A percentile compares a stretch with the other conserved stretches of the same genome.
These are phyloP conservation scores for Zoanthus solanderi DNA, from an alignment of 92 coral and sea anemone genomes.

Conservation along the genomic window DNA sequence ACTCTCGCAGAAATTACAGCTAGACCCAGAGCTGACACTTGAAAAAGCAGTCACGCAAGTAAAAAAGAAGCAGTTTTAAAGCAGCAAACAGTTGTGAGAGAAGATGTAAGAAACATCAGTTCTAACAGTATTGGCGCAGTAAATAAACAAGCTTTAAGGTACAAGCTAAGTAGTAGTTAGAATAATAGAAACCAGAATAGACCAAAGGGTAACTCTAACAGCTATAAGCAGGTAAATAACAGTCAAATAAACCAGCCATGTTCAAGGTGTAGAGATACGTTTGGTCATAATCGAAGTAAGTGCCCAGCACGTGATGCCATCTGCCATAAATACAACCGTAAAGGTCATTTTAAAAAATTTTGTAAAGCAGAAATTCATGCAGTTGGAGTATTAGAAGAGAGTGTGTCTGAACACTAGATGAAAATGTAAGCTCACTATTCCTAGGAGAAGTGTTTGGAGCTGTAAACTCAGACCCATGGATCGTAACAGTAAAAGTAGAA, in stretches of 20 bases:
- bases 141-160: background rate
- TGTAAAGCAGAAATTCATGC: too few relatives aligned
- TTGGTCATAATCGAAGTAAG: slow-evolving; percentile 4
- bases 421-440: too few relatives aligned
- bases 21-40: slow-evolving; percentile 8
- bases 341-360: too few relatives aligned
- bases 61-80: slow-evolving; percentile 8
- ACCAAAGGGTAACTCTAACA: background rate
- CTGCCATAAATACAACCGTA: background rate
- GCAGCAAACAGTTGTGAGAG: slow-evolving; percentile 12
- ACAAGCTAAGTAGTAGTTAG: background rate
- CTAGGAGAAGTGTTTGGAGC: too few relatives aligned
- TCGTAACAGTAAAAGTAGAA: too few relatives aligned
- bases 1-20: slow-evolving; percentile 11
- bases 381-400: too few relatives aligned
- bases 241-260: background rate
- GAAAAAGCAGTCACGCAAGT: background rate
- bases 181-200: background rate
- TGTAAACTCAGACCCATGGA: too few relatives aligned
- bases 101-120: background rate
- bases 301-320: background rate
- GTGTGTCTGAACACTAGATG: too few relatives aligned
- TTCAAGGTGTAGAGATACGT: background rate
- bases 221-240: background rate
- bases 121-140: background rate